Percentiles rank a stretch among this genome's conserved stretches.
Evolutionary conservation across 2,797 vertebrate species (phyloP).

Genomic region (Brachyrhaphis roseni): DNA sequence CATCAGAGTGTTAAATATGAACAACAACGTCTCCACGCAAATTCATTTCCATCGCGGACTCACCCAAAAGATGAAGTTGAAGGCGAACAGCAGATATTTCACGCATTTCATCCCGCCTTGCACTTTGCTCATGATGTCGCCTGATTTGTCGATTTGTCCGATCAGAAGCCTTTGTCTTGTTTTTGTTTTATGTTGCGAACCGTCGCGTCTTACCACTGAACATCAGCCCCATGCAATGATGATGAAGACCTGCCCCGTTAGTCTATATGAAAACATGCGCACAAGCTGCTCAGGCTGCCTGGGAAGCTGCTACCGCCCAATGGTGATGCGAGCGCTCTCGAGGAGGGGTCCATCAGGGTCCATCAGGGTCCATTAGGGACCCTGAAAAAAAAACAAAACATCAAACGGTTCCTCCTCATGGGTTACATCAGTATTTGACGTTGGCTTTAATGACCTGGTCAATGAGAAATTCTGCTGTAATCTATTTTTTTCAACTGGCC

Average conservation of each 20-base stretch:
- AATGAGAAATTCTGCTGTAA: background rate
- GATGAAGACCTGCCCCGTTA: slow-evolving; percentile 47
- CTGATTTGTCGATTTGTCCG: slow-evolving; percentile 29
- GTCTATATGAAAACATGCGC: slow-evolving; percentile 58
- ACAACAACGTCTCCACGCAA: background rate
- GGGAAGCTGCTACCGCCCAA: slow-evolving; percentile 61
- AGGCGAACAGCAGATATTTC: slow-evolving; percentile 93
- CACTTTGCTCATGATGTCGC: slow-evolving; percentile 85
- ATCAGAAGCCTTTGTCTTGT: slow-evolving; percentile 4
- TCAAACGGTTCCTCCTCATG: background rate
- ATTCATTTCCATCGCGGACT: slow-evolving; percentile 65
- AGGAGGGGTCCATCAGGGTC: slow-evolving; percentile 13
- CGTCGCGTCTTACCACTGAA: slow-evolving; percentile 27
- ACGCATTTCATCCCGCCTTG: slow-evolving; percentile 91
- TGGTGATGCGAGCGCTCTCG: background rate
- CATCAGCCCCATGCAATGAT: slow-evolving; percentile 37
- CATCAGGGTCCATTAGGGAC: slow-evolving; percentile 4
- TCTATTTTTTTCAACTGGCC: background rate
- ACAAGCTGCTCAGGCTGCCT: slow-evolving; percentile 28
- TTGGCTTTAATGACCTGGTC: background rate
- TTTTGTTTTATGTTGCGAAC: slow-evolving; percentile 7
- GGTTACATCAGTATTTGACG: background rate
- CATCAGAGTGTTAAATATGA: background rate
- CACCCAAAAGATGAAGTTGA: slow-evolving; percentile 98
- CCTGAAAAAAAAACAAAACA: slow-evolving; percentile 4